Evolutionary conservation across 2,888 invertebrate species (phyloP).

Genomic region (Campopleginae sp.): DNA sequence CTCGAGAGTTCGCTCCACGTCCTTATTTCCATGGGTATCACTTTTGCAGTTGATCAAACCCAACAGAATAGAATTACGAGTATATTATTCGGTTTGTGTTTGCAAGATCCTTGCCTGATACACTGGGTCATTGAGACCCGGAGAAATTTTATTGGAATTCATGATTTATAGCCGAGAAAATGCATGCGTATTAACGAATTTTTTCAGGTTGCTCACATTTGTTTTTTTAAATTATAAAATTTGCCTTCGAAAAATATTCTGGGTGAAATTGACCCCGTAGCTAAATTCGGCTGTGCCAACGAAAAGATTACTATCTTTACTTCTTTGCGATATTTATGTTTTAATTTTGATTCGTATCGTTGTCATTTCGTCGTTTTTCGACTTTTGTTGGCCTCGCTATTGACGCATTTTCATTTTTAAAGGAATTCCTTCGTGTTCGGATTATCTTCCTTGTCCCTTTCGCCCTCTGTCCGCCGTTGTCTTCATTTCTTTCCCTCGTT

Average conservation of each 20-base stretch:
- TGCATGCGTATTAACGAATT: too few relatives aligned
- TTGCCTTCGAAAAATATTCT: too few relatives aligned
- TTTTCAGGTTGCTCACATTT: too few relatives aligned
- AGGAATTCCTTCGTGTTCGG: not conserved
- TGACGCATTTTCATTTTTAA: not conserved
- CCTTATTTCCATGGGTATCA: slow-evolving; percentile 51
- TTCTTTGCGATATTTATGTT: slow-evolving; percentile 5
- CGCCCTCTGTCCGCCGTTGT: not conserved
- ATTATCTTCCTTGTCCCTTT: not conserved
- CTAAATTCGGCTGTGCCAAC: too few relatives aligned
- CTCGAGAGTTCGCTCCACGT: slow-evolving; percentile 37
- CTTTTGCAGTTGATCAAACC: slow-evolving; percentile 47
- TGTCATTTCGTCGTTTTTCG: not conserved
- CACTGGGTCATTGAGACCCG: too few relatives aligned
- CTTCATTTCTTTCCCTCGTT: not conserved
- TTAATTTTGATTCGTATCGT: not conserved
- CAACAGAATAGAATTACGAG: slow-evolving; percentile 22
- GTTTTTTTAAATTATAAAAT: too few relatives aligned
- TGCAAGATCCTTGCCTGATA: not conserved
- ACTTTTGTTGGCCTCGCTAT: not conserved
- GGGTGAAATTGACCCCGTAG: too few relatives aligned
- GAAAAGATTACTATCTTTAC: not conserved
- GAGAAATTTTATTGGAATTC: too few relatives aligned
- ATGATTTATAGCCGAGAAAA: too few relatives aligned
- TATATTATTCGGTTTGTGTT: not conserved